phyloP scores from a whole-genome alignment of 2,797 vertebrate species.

The Macroramphosus scolopax region DNA sequence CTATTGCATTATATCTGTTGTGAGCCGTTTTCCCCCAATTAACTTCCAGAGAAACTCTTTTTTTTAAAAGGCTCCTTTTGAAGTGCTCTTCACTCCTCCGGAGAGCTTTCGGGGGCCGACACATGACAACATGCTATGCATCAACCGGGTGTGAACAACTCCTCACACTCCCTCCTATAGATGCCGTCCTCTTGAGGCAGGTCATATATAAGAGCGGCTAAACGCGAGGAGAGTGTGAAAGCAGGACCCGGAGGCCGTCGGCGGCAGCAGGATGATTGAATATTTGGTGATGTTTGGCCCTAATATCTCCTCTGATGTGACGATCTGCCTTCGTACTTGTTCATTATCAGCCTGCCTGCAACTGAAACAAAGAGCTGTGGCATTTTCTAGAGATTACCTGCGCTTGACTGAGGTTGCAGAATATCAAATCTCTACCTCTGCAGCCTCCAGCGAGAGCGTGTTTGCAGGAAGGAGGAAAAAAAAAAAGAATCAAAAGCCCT shows the following conservation, averaged over 20 bases:
- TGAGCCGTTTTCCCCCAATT: slow-evolving; percentile 25
- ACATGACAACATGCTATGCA: slow-evolving; percentile 30
- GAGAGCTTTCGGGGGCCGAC: slow-evolving; percentile 16
- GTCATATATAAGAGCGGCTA: slow-evolving; percentile 48
- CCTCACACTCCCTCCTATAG: slow-evolving; percentile 60
- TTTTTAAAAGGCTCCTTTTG: slow-evolving; percentile 3
- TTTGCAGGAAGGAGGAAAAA: no score
- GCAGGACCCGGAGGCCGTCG: slow-evolving; percentile 35
- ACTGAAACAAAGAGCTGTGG: no score
- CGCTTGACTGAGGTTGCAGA: no score
- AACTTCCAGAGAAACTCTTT: no score
- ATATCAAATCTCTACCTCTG: slow-evolving; percentile 44
- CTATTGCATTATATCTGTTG: slow-evolving; percentile 10
- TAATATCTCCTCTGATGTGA: slow-evolving; percentile 50
- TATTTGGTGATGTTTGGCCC: slow-evolving; percentile 40
- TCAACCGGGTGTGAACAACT: slow-evolving; percentile 54
- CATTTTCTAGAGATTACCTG: no score
- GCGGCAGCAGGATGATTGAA: slow-evolving; percentile 45
- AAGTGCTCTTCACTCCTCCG: slow-evolving; percentile 8
- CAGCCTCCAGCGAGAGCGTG: slow-evolving; percentile 39
- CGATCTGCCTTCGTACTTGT: no score
- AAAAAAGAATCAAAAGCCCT: slow-evolving; percentile 67
- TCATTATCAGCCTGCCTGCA: no score
- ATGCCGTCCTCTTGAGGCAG: slow-evolving; percentile 30
- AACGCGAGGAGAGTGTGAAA: slow-evolving; percentile 59